Base-by-base conservation (phyloP, 2,797 vertebrate genomes). In the Antennarius maculatus region DNA sequence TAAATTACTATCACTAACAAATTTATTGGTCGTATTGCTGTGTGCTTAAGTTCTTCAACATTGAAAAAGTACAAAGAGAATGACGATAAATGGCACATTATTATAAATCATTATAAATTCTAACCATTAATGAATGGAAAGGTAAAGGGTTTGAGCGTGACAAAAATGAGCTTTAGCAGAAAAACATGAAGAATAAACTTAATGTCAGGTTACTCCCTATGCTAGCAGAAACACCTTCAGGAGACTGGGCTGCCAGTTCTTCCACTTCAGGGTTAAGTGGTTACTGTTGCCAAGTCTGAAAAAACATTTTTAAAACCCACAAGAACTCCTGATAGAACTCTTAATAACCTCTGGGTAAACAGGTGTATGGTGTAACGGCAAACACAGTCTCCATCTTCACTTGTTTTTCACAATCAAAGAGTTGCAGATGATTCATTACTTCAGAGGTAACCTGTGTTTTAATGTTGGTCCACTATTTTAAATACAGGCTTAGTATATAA, bases 191-290 rank as follows among this genome's bases (percentile, higher is more conserved):
- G 5, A 64, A 57, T 61, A 46, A 60, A 46, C 28, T n/a, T n/a
- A n/a, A n/a, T n/a, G n/a, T n/a, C 0, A 31, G 61, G 17, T 58
- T 66, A 45, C 47, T 55, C 12, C 57, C 53, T 43, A 49, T 9
- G 16, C 58, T n/a, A 54, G 67, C 59, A 66, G 51, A 29, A 61
- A 52, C 37, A 39, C 39, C 42, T 41, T 61, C 23, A 1, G n/a
- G 13, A 42, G 54, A 75, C 64, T 65, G 53, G 41, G 56, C 13
- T 1, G 14, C 58, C 61, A 69, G 76, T 60, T 16, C 13, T 67
- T 64, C 79, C 6, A 79, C 61, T 54, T 68, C 50, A 29, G 49
- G 68, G 43, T 29, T 62, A 46, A 69, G 66, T 62, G 61, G 41
- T 69, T 54, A 16, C 60, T 47, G 28, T 27, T 62, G 43, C 46